Evolutionary conservation across 2,113 vertebrate genomes (phyloP).

Genomic region (Nannospalax galili): DNA sequence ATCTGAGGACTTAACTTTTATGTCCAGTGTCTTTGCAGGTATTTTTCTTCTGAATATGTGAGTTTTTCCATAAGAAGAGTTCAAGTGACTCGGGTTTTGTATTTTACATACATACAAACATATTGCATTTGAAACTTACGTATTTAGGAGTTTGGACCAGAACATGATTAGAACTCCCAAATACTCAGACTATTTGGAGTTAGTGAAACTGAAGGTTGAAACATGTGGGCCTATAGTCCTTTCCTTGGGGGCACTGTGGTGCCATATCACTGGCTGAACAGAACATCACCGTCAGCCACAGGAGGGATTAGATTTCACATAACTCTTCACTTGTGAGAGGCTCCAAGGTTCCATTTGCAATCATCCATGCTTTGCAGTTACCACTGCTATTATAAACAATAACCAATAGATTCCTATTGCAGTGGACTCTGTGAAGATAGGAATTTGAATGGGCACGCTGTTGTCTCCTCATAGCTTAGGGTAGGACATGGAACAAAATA

Average conservation of each 20-base stretch:
- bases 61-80: not conserved
- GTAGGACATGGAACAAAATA: not conserved
- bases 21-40: not conserved
- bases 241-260: not conserved
- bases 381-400: not conserved
- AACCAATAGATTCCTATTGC: not conserved
- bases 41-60: not conserved
- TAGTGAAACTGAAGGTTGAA: not conserved
- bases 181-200: not conserved
- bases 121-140: not conserved
- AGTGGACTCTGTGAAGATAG: not conserved
- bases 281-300: not conserved
- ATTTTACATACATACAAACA: not conserved
- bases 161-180: not conserved
- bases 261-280: not conserved
- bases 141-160: not conserved
- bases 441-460: not conserved
- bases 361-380: conserved; percentile 2
- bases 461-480: not conserved
- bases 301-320: not conserved
- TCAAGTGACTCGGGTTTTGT: not conserved
- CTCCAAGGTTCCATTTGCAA: not conserved
- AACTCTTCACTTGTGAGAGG: not conserved
- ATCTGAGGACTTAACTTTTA: not conserved
- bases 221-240: rapidly evolving